Conservation (phyloP, 92 coral and sea anemone species). For the Isaurus tuberculatus region DNA sequence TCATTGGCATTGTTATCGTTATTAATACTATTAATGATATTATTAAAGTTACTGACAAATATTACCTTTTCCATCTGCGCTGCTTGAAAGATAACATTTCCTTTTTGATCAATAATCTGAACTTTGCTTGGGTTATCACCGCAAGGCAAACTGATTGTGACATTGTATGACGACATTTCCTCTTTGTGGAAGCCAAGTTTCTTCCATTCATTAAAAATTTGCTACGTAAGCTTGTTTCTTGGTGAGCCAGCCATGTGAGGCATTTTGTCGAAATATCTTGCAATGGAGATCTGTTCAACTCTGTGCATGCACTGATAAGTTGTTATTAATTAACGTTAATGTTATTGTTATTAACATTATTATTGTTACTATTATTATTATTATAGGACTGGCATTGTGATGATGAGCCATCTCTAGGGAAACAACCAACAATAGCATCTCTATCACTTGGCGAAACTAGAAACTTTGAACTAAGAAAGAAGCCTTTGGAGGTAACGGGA, state of each 20-base stretch:
- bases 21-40: background rate
- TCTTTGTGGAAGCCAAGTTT: conserved; percentile 87
- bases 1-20: too few relatives aligned
- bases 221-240: conserved; percentile 80
- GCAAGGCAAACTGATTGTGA: conserved; percentile 74
- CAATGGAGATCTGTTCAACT: too few relatives aligned
- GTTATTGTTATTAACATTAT: background rate
- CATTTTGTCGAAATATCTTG: conserved; percentile 71
- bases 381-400: conserved; percentile 86
- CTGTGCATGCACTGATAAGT: too few relatives aligned
- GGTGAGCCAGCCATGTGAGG: conserved; percentile 92
- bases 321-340: background rate
- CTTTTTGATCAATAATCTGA: conserved; percentile 64
- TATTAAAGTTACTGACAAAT: background rate
- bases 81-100: conserved; percentile 55
- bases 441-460: conserved; percentile 83
- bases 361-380: background rate
- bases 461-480: conserved; percentile 80
- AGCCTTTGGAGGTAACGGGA: conserved; percentile 72
- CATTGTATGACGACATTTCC: conserved; percentile 77
- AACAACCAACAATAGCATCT: conserved; percentile 78
- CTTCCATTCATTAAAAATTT: conserved; percentile 75
- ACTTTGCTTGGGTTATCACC: conserved; percentile 62
- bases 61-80: conserved; percentile 70
- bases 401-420: conserved; percentile 79